Conservation (phyloP, 1,140 invertebrate species). For the Muscidifurax raptorellus region DNA sequence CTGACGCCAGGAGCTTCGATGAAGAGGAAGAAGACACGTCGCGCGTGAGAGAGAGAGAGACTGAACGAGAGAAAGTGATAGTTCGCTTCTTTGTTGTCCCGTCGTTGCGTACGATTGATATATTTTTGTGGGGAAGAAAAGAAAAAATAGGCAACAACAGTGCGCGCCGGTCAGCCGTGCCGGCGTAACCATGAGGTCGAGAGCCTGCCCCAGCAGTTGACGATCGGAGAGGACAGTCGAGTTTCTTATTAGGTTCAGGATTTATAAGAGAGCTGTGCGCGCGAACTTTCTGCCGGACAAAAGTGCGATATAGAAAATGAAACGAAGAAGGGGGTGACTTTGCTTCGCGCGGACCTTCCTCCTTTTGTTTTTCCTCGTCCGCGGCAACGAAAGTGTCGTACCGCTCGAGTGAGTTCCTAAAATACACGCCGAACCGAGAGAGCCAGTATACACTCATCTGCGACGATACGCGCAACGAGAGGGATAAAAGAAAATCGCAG, state of each 20-base stretch:
- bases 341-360: constrained; percentile 11
- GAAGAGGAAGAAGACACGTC: background rate
- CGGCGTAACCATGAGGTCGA: constrained; percentile 6
- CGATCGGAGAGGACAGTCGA: constrained; percentile 4
- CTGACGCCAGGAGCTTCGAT: background rate
- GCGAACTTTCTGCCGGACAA: constrained; percentile 17
- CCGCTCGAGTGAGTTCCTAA: background rate
- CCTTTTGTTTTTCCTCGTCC: background rate
- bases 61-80: background rate
- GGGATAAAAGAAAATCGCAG: constrained; percentile 27
- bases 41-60: background rate
- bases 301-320: constrained; percentile 44
- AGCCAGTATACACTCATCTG: background rate
- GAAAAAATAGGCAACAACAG: no score
- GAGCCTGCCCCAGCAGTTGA: background rate
- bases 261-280: background rate
- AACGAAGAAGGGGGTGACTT: constrained; percentile 59
- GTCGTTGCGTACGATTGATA: background rate
- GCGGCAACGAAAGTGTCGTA: background rate
- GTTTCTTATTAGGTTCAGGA: no score
- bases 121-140: no score
- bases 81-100: background rate
- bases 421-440: background rate
- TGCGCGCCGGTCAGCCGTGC: background rate
- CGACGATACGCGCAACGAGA: background rate